Evolutionary conservation across 2,797 vertebrate species (phyloP).

Genomic region (Crocodylus rhombifer): DNA sequence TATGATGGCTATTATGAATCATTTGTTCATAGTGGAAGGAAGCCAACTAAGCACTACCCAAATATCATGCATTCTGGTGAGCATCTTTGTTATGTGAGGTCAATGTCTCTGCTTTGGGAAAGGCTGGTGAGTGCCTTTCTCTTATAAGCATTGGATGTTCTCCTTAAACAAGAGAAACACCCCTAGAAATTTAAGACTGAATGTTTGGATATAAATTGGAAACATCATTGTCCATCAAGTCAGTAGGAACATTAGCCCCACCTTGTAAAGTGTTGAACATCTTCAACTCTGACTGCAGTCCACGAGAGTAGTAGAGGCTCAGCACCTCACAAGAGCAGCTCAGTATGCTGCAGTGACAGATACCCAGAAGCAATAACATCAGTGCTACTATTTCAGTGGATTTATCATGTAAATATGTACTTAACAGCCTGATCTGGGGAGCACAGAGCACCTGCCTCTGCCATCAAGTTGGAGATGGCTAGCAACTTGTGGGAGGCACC

Average conservation of each 20-base stretch:
- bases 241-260: slow-evolving; percentile 13
- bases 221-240: not conserved
- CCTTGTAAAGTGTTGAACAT: not conserved
- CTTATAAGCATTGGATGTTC: slow-evolving; percentile 51
- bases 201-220: slow-evolving; percentile 1
- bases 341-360: not conserved
- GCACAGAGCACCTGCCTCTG: not conserved
- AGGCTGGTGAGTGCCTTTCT: slow-evolving; percentile 53
- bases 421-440: not conserved
- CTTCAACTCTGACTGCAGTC: slow-evolving; percentile 30
- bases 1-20: slow-evolving; percentile 65
- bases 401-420: slow-evolving; percentile 30
- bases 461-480: not conserved
- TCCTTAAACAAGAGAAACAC: not conserved
- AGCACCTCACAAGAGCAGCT: slow-evolving; percentile 11
- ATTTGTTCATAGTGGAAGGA: slow-evolving; percentile 73
- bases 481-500: not conserved
- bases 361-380: not conserved
- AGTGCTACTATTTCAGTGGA: not conserved
- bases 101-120: slow-evolving; percentile 27
- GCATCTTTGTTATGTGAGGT: slow-evolving; percentile 49
- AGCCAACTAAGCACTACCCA: slow-evolving; percentile 71
- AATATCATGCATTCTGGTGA: slow-evolving; percentile 64
- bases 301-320: not conserved
- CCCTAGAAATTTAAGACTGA: slow-evolving; percentile 45